These are phyloP conservation scores for Drosophila cognata DNA, from an alignment of 2,888 invertebrate species.

Conservation along the genomic window DNA sequence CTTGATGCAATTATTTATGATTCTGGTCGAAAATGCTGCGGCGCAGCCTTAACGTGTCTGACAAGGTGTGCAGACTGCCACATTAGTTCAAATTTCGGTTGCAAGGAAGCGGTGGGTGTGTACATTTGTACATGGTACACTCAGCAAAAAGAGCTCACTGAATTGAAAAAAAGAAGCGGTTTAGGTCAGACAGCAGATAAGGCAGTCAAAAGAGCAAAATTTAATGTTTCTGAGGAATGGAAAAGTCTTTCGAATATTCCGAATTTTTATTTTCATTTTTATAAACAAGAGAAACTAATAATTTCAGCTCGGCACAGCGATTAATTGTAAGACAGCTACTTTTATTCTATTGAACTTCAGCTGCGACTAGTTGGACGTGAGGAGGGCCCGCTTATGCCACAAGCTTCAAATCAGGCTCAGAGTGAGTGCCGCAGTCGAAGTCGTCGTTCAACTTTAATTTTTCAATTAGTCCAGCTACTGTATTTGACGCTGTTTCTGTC, in stretches of 20 bases:
- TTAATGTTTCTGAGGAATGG: neutral
- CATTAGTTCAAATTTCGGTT: conserved; percentile 42
- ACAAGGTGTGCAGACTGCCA: conserved; percentile 60
- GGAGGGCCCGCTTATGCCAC: neutral
- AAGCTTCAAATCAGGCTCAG: conserved; percentile 4
- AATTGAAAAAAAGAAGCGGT: neutral
- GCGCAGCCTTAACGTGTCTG: conserved; percentile 49
- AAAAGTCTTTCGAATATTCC: neutral
- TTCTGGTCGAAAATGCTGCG: conserved; percentile 1
- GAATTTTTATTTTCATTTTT: neutral
- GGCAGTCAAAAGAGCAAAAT: neutral
- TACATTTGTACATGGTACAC: neutral
- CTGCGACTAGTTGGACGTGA: neutral
- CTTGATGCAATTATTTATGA: conserved; percentile 60
- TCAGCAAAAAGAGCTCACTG: neutral
- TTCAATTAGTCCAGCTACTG: conserved; percentile 82
- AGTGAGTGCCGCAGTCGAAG: conserved; percentile 10
- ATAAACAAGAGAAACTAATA: neutral
- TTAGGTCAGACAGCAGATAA: no score
- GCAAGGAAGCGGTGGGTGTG: conserved; percentile 5
- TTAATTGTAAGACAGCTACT: neutral
- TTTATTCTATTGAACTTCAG: neutral
- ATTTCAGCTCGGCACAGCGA: neutral
- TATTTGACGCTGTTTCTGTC: conserved; percentile 63
- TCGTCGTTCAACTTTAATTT: conserved; percentile 56